phyloP scores from a whole-genome alignment of 2,888 invertebrate species.

The Cosmia pyralina region DNA sequence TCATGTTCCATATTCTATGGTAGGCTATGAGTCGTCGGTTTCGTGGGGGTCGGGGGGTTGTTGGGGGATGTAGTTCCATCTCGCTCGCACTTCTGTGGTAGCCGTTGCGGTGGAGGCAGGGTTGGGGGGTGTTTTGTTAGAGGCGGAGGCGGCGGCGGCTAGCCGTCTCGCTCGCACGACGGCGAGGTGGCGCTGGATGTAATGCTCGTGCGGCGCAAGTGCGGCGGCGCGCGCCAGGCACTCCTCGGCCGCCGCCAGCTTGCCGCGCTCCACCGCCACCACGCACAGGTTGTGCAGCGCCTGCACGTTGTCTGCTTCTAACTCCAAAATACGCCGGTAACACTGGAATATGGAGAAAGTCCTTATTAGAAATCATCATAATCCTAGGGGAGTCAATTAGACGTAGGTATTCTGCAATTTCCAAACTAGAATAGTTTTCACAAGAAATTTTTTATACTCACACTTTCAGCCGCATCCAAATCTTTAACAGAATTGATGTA shows the following conservation, averaged over 20 bases:
- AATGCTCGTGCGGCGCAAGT: constrained; percentile 97
- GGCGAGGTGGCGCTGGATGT: constrained; percentile 96
- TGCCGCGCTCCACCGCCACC: constrained; percentile 97
- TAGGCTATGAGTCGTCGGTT: constrained; percentile 81
- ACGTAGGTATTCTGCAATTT: neutral
- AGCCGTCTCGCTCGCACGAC: constrained; percentile 93
- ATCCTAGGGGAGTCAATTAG: neutral
- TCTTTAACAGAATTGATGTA: constrained; percentile 99
- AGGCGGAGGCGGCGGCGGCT: constrained; percentile 60
- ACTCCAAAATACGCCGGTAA: constrained; percentile 95
- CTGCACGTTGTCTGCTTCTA: constrained; percentile 97
- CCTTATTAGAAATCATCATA: neutral
- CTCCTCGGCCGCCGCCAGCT: constrained; percentile 95
- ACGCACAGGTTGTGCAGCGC: constrained; percentile 99
- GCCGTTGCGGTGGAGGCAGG: constrained; percentile 64
- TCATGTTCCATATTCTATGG: constrained; percentile 45
- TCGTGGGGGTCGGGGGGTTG: constrained; percentile 88
- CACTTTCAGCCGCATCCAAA: constrained; percentile 97
- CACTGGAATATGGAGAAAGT: constrained; percentile 90
- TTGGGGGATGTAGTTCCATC: constrained; percentile 89
- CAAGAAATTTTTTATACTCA: constrained; percentile 84
- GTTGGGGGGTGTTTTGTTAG: constrained; percentile 48
- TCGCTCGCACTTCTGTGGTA: constrained; percentile 82
- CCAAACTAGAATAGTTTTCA: neutral
- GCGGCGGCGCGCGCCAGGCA: constrained; percentile 95